A percentile compares a stretch with the other conserved stretches of the same genome.
Evolutionary conservation across 2,113 vertebrate species (phyloP).

Genomic region (Lates calcarifer): DNA sequence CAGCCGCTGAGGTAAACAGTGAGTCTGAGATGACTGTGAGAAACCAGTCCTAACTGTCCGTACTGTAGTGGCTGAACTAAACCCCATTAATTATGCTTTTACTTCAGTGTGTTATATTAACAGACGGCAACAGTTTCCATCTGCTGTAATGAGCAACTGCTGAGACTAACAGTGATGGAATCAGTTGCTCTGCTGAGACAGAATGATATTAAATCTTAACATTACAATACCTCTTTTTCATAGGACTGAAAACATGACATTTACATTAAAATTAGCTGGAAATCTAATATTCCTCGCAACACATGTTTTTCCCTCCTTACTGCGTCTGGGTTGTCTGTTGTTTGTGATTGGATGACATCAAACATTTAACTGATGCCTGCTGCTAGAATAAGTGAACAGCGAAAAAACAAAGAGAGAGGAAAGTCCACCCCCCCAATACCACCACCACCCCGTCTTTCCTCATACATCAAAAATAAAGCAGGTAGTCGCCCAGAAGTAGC

Average conservation of each 20-base stretch:
- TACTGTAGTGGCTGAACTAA: conserved; percentile 21
- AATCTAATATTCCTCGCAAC: background rate
- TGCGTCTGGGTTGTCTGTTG: background rate
- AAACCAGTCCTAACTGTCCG: conserved; percentile 38
- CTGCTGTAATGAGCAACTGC: conserved; percentile 11
- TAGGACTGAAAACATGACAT: conserved; percentile 1
- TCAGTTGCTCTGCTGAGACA: conserved; percentile 8
- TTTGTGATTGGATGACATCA: no score
- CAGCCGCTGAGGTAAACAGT: conserved; percentile 70
- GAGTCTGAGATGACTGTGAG: conserved; percentile 67
- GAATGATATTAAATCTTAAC: conserved; percentile 15
- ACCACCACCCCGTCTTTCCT: background rate
- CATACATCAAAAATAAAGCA: conserved; percentile 41
- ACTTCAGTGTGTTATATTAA: background rate
- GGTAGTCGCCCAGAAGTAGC: conserved; percentile 29
- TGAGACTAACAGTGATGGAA: conserved; percentile 21
- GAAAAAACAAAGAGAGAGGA: no score
- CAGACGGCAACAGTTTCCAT: conserved; percentile 9
- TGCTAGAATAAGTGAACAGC: no score
- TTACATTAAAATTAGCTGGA: background rate
- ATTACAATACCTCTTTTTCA: background rate
- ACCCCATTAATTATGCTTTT: conserved; percentile 35
- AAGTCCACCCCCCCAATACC: background rate
- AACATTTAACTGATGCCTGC: no score
- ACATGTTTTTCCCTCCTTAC: background rate